These are phyloP conservation scores for Suncus etruscus DNA, from an alignment of 2,113 vertebrate species.

Conservation along the genomic window DNA sequence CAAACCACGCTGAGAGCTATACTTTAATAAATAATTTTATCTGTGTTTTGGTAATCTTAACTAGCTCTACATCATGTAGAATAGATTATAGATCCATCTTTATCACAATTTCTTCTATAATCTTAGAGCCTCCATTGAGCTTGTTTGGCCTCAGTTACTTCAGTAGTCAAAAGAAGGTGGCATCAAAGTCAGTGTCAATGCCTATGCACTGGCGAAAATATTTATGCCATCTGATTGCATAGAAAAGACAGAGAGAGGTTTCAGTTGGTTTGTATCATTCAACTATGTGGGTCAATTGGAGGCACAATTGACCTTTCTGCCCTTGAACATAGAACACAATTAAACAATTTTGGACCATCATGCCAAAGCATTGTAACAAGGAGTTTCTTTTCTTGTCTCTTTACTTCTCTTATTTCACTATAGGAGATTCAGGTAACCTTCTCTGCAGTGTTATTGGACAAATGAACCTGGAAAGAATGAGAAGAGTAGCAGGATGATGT, in stretches of 20 bases:
- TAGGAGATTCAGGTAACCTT: constrained; percentile 78
- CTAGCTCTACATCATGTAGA: background rate
- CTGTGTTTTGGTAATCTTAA: constrained; percentile 8
- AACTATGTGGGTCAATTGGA: background rate
- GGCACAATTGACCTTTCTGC: background rate
- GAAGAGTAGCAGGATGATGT: constrained; percentile 74
- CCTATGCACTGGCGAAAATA: background rate
- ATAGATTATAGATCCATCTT: background rate
- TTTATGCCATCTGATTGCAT: background rate
- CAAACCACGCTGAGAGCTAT: constrained; percentile 7
- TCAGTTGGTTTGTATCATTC: constrained; percentile 8
- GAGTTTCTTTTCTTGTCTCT: constrained; percentile 72
- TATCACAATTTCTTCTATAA: background rate
- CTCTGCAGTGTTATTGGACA: constrained; percentile 69
- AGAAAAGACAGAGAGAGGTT: background rate
- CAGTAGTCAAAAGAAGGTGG: background rate
- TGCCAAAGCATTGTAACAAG: constrained; percentile 63
- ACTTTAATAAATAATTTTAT: background rate
- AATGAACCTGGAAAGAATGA: constrained; percentile 69
- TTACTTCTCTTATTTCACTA: constrained; percentile 69
- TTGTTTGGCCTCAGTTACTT: background rate
- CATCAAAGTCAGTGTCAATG: background rate
- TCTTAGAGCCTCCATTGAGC: background rate
- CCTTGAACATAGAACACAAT: background rate
- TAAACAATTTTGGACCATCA: background rate